Evolutionary conservation across 2,113 vertebrate genomes (phyloP), one percentile per base, ranked within the genome.

Genomic region (Prunella fulvescens): DNA sequence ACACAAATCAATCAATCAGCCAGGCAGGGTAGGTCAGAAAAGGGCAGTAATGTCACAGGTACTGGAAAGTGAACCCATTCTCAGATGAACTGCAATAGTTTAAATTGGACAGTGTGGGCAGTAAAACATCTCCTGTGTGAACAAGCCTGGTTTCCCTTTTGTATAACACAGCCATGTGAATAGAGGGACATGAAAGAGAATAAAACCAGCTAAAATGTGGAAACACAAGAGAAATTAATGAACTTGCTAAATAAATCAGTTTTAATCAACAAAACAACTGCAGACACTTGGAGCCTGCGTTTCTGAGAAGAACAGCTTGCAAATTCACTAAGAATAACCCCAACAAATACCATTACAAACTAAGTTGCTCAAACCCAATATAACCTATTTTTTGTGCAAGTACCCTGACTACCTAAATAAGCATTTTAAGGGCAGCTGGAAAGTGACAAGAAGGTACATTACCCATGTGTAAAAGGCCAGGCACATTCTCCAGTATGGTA

Each of bases 401-500:
- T 54, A 58, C 14, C 11, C 50, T 35, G 22, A 85, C 37, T 40
- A 35, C 1, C 3, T 40, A 76, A 69, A 42, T 22, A 60, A 54
- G 4, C 25, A 42, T 50, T 80, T 65, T 40, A 66, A 81, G 26
- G n/a, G 58, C 19, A 88, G 62, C 0, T 84, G 39, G n/a, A 54
- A 86, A 90, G 60, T 6, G 9, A 64, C 58, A 83, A 57, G 33
- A 89, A 95, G 92, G 22, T 81, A 91, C 83, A 69, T 98, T 98
- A 99, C 99, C 99, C 98, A 99, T 98, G 90, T 98, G 97, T 91
- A 99, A 97, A 88, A 99, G 97, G 77, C 97, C 97, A 64, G 99
- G 98, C 93, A 99, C 99, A 92, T 98, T 98, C 88, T 98, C 98
- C 95, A 99, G 92, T 96, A 99, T 97, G 69, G 67, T 95, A 74